phyloP scores from a whole-genome alignment of 2,888 invertebrate genomes.

The Erannis defoliaria region DNA sequence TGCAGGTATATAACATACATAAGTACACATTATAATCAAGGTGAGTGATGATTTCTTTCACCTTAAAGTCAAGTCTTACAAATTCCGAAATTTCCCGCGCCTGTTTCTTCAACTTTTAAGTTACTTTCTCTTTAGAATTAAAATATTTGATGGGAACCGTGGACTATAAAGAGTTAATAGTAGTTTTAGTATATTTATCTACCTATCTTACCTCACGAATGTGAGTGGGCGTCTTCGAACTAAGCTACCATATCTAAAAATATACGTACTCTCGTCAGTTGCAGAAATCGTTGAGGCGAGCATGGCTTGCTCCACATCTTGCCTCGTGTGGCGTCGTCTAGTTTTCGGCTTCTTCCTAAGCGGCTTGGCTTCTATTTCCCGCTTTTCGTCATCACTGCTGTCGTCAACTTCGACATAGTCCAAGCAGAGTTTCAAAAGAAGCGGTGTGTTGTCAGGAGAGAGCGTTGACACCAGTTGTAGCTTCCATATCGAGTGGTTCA shows the following conservation, averaged over 20 bases:
- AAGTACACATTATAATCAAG: too few species aligned
- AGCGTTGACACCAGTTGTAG: constrained; percentile 89
- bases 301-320: constrained; percentile 73
- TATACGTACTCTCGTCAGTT: constrained; percentile 69
- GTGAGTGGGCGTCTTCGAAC: background rate
- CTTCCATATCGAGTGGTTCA: constrained; percentile 91
- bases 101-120: too few species aligned
- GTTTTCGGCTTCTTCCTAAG: constrained; percentile 74
- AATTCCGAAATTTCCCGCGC: too few species aligned
- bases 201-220: too few species aligned
- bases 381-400: constrained; percentile 81
- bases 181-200: too few species aligned
- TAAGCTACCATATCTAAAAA: background rate
- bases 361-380: constrained; percentile 66
- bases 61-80: too few species aligned
- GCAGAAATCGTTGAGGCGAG: constrained; percentile 72
- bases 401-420: constrained; percentile 80
- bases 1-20: too few species aligned
- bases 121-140: too few species aligned
- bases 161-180: too few species aligned
- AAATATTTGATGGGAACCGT: too few species aligned
- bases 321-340: constrained; percentile 69
- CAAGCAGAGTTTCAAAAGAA: constrained; percentile 73
- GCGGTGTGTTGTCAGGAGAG: constrained; percentile 78
- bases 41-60: too few species aligned